Conservation (phyloP, 2,797 vertebrate genomes). For the Botia almorhae region DNA sequence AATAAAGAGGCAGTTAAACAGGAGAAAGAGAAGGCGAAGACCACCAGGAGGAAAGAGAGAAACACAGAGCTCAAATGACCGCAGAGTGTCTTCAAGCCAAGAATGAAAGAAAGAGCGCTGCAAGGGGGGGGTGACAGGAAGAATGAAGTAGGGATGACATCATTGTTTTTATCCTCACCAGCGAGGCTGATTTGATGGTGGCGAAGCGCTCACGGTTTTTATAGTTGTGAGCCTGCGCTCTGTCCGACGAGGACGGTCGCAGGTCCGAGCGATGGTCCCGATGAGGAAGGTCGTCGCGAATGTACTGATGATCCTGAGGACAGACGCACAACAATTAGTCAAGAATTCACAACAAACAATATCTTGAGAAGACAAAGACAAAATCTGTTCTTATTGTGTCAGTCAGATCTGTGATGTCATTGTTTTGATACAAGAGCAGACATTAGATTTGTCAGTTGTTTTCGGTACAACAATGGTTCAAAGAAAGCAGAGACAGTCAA, state of each 20-base stretch:
- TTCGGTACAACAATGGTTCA: neutral
- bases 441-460: neutral
- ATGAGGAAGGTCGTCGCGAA: slow-evolving; percentile 94
- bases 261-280: slow-evolving; percentile 89
- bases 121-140: slow-evolving; percentile 49
- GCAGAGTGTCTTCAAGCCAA: slow-evolving; percentile 42
- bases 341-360: neutral
- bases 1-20: slow-evolving; percentile 39
- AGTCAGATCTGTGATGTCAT: neutral
- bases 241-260: slow-evolving; percentile 88
- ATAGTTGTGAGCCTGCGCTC: slow-evolving; percentile 92
- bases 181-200: slow-evolving; percentile 98
- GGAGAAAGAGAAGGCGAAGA: slow-evolving; percentile 60
- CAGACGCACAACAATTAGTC: slow-evolving; percentile 21
- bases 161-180: slow-evolving; percentile 81
- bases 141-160: slow-evolving; percentile 34
- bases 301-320: slow-evolving; percentile 93
- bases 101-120: slow-evolving; percentile 53
- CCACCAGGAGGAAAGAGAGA: slow-evolving; percentile 65
- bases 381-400: neutral
- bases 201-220: slow-evolving; percentile 96
- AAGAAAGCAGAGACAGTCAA: too few species aligned
- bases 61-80: slow-evolving; percentile 46
- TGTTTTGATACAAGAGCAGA: neutral
- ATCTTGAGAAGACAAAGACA: neutral